Percentiles rank a stretch among this genome's conserved stretches.
These are phyloP conservation scores for Rhinoderma darwinii DNA, from an alignment of 2,113 vertebrate species.

Conservation along the genomic window DNA sequence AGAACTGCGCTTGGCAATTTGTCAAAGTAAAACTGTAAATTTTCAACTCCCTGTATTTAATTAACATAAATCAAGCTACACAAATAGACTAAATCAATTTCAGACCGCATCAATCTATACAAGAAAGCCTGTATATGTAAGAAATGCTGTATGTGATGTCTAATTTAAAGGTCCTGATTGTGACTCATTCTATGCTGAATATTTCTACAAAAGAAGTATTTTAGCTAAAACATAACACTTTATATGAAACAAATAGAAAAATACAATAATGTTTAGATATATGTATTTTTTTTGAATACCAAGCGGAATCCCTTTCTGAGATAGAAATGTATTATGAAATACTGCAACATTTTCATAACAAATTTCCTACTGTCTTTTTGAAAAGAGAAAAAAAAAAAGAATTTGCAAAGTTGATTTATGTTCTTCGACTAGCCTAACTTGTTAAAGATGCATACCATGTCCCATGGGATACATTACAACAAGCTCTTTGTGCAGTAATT, in stretches of 20 bases:
- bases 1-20: background rate
- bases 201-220: background rate
- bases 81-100: background rate
- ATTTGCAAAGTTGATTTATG: slow-evolving; percentile 45
- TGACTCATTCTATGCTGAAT: background rate
- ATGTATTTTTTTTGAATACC: background rate
- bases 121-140: background rate
- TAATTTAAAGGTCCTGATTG: background rate
- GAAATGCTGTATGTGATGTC: background rate
- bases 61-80: background rate
- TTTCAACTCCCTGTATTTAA: background rate
- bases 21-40: background rate
- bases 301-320: background rate
- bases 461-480: slow-evolving; percentile 47
- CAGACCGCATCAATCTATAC: background rate
- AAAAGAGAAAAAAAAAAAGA: background rate
- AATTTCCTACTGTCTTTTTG: slow-evolving; percentile 1
- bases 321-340: background rate
- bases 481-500: slow-evolving; percentile 33
- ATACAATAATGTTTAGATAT: background rate
- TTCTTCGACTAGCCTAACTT: slow-evolving; percentile 18
- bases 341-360: background rate
- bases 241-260: background rate
- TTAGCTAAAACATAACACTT: background rate
- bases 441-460: slow-evolving; percentile 31